A percentile compares a stretch with the other conserved stretches of the same genome.
Evolutionary conservation across 2,888 invertebrate genomes (phyloP).

Genomic region (Tortricodes alternella): DNA sequence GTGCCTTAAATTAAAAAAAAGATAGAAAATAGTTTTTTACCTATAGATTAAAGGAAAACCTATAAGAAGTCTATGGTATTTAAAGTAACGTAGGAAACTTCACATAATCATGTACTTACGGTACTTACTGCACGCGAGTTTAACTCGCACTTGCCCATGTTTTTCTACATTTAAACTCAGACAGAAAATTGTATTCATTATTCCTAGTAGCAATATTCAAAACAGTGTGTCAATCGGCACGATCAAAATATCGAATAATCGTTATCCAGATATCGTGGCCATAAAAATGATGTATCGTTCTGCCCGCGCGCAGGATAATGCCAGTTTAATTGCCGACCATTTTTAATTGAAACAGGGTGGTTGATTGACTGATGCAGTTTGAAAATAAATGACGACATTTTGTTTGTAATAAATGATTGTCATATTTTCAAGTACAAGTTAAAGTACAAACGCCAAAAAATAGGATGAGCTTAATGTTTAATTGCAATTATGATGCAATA

Average conservation of each 20-base stretch:
- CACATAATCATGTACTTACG: too few species aligned
- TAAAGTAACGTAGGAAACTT: too few species aligned
- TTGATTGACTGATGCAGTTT: slow-evolving; percentile 22
- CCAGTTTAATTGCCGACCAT: slow-evolving; percentile 42
- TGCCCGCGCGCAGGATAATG: slow-evolving; percentile 33
- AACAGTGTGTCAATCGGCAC: slow-evolving; percentile 20
- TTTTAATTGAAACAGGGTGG: slow-evolving; percentile 23
- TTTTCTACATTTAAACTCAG: too few species aligned
- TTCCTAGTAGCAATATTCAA: slow-evolving; percentile 11
- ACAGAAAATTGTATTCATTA: too few species aligned
- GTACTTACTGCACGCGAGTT: too few species aligned
- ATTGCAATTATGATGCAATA: too few species aligned
- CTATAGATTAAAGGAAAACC: too few species aligned
- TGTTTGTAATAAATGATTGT: neutral
- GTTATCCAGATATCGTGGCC: slow-evolving; percentile 30
- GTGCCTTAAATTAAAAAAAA: too few species aligned
- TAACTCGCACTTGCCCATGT: neutral
- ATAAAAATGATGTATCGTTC: slow-evolving; percentile 39
- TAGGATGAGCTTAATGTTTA: too few species aligned
- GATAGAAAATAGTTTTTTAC: too few species aligned
- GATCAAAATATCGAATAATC: slow-evolving; percentile 27
- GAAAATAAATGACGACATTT: slow-evolving; percentile 25
- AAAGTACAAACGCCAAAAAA: neutral
- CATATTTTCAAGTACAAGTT: slow-evolving; percentile 5
- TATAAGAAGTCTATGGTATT: too few species aligned